Conservation (phyloP, 2,113 vertebrate genomes). For the Rhineura floridana region DNA sequence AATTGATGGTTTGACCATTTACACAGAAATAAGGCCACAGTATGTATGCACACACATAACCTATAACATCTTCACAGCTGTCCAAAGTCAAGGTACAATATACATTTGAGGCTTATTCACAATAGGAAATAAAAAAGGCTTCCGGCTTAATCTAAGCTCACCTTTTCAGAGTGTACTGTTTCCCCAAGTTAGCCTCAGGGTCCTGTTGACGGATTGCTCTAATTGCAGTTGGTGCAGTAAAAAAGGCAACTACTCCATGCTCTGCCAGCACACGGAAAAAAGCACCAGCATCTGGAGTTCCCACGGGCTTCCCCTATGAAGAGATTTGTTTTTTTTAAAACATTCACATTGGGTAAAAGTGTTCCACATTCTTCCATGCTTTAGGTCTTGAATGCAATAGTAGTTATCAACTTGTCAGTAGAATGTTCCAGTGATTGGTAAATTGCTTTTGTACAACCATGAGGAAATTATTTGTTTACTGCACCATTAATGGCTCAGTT, state of each 20-base stretch:
- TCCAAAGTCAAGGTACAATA: conserved; percentile 12
- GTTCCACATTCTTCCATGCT: conserved; percentile 65
- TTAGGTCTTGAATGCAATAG: conserved; percentile 47
- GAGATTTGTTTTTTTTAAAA: conserved; percentile 74
- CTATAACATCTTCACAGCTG: neutral
- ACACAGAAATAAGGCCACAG: neutral
- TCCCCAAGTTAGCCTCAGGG: conserved; percentile 81
- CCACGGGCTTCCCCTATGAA: conserved; percentile 94
- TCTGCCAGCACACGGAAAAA: conserved; percentile 95
- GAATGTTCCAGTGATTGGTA: conserved; percentile 43
- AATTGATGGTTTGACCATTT: neutral
- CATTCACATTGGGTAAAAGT: conserved; percentile 69
- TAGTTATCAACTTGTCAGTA: conserved; percentile 44
- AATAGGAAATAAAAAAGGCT: conserved; percentile 30
- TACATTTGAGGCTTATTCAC: conserved; percentile 33
- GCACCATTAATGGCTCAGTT: conserved; percentile 29
- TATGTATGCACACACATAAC: neutral
- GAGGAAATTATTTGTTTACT: neutral
- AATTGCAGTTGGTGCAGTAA: conserved; percentile 94
- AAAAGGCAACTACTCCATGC: conserved; percentile 85
- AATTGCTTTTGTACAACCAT: conserved; percentile 36
- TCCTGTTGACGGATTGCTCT: conserved; percentile 97
- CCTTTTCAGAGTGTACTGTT: conserved; percentile 85
- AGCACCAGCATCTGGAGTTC: conserved; percentile 91
- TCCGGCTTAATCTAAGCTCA: conserved; percentile 69